These are phyloP conservation scores for Cardinalis cardinalis DNA, from an alignment of 2,113 vertebrate genomes.

Conservation along the genomic window DNA sequence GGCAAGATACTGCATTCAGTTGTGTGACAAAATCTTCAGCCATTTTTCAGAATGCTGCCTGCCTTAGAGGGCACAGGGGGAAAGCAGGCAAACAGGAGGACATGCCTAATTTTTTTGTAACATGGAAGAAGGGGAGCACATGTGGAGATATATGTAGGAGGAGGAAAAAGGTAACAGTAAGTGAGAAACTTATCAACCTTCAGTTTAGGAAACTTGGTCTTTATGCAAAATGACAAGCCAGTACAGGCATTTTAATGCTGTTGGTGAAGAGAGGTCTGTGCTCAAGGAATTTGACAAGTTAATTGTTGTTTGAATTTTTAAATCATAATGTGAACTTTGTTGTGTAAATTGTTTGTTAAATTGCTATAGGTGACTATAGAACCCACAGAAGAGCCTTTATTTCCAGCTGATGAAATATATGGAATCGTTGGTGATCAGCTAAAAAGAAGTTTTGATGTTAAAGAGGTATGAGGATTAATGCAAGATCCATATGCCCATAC, in stretches of 20 bases:
- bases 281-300: not conserved
- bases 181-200: not conserved
- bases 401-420: conserved; percentile 92
- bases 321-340: not conserved
- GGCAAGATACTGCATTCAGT: not conserved
- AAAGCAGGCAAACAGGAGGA: not conserved
- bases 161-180: not conserved
- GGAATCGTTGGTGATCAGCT: conserved; percentile 93
- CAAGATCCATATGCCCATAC: not conserved
- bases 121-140: accelerated
- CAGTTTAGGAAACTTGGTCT: not conserved
- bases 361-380: conserved; percentile 83
- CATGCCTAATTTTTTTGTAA: not conserved
- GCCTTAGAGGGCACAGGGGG: not conserved
- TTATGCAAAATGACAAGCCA: not conserved
- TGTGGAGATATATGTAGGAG: not conserved
- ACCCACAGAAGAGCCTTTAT: conserved; percentile 86
- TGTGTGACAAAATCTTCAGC: not conserved
- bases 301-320: not conserved
- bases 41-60: not conserved
- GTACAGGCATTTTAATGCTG: not conserved
- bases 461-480: conserved; percentile 79
- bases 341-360: not conserved
- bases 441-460: conserved; percentile 92
- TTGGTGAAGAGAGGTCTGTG: not conserved